These are phyloP conservation scores for Anthoscopus minutus DNA, from an alignment of 2,113 vertebrate species.

Conservation along the genomic window DNA sequence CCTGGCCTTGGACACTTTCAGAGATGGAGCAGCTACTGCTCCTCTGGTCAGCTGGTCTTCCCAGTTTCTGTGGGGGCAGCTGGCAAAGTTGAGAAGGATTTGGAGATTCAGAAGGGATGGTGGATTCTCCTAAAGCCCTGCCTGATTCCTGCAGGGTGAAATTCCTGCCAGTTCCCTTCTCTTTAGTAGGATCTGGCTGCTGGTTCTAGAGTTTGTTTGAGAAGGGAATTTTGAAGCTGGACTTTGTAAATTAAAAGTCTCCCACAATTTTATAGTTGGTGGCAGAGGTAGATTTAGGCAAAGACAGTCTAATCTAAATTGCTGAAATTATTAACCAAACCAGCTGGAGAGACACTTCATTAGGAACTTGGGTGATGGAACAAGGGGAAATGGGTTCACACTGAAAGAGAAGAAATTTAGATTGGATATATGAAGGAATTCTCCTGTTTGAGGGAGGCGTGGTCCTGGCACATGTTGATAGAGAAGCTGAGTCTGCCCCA, in stretches of 20 bases:
- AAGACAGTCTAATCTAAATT: too few relatives aligned
- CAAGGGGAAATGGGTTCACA: neutral
- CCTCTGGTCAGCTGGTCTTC: neutral
- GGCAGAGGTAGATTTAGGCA: neutral
- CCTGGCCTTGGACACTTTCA: neutral
- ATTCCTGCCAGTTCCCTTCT: neutral
- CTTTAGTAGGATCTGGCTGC: neutral
- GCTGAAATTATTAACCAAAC: neutral
- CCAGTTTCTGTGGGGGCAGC: too few relatives aligned
- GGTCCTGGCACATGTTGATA: neutral
- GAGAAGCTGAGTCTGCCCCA: neutral
- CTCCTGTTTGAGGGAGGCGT: rapidly evolving
- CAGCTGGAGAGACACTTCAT: neutral
- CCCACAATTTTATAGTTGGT: neutral
- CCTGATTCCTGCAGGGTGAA: neutral
- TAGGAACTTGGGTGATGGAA: neutral
- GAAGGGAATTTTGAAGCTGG: neutral
- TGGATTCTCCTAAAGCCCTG: neutral
- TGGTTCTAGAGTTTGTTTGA: neutral
- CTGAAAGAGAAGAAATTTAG: neutral
- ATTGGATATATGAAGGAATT: neutral
- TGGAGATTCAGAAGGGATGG: neutral
- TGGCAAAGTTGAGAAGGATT: neutral
- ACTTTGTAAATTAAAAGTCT: neutral
- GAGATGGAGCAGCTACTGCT: neutral